Evolutionary conservation across 2,797 vertebrate genomes (phyloP).

Genomic region (Pristis pectinata): DNA sequence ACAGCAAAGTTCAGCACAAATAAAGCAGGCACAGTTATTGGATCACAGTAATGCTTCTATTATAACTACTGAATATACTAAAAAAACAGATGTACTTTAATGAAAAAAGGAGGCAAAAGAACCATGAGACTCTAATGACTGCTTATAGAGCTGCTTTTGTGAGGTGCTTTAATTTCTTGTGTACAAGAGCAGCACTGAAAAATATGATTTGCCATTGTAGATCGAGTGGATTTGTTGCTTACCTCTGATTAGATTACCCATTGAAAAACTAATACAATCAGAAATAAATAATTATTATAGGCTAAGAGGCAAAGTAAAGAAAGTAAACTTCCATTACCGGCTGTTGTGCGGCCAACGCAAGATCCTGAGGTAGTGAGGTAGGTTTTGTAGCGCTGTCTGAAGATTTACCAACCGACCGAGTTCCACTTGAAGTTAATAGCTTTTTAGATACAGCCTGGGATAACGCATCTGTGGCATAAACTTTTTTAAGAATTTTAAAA

Average conservation of each 20-base stretch:
- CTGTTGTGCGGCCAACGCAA: neutral
- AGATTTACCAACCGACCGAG: neutral
- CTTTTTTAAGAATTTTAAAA: constrained; percentile 29
- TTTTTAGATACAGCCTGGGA: neutral
- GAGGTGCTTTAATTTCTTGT: neutral
- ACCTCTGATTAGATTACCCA: neutral
- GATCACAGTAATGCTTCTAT: neutral
- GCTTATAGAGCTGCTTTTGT: neutral
- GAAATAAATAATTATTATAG: neutral
- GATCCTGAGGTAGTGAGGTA: neutral
- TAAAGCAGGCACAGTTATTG: neutral
- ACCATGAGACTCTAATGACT: neutral
- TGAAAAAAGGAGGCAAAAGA: neutral
- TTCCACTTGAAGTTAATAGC: neutral
- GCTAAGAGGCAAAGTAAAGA: neutral
- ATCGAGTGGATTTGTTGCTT: neutral
- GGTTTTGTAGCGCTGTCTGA: neutral
- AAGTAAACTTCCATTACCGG: constrained; percentile 12
- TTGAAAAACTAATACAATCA: neutral
- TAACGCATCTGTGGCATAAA: neutral
- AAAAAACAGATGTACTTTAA: neutral
- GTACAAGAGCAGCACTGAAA: neutral
- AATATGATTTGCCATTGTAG: neutral
- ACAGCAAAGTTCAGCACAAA: neutral
- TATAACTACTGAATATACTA: neutral